Evolutionary conservation across 2,797 vertebrate genomes (phyloP), one percentile per base, ranked within the genome.

Genomic region (Setipinna tenuifilis): DNA sequence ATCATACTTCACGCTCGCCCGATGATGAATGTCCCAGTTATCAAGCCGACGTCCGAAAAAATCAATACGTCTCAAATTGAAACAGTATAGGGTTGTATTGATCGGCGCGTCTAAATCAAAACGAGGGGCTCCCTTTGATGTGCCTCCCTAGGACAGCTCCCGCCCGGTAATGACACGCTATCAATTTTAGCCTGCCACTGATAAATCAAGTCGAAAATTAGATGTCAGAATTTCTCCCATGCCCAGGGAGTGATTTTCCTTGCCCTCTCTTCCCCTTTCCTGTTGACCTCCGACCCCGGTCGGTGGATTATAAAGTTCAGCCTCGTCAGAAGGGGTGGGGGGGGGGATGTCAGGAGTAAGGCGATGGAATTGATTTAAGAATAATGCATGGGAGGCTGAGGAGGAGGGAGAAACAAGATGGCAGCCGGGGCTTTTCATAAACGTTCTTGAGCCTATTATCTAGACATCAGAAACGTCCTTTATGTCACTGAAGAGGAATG

Each of bases 171-270:
- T 98, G 97, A 97, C 97, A 98, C 95, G 95, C 98, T 97, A 98
- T 99, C 98, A 98, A 97, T 99, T 98, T 98, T 97, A 96, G 97
- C 97, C 97, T 98, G 96, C 94, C 93, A 95, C 98, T 98, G 98
- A 99, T 99, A 99, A 99, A 99, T 99, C 98, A 99, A 95, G 95
- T 98, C 97, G 97, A 99, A 99, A 99, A 99, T 99, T 99, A 98
- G 97, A 98, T 99, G 98, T 98, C 98, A 98, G 95, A 89, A 92
- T 96, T 96, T 97, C 96, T 97, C 46, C 25, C 71, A 14, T 46
- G 17, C 14, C 28, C 50, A 92, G 95, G 92, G 94, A 96, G 96
- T 96, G 96, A 97, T 97, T 97, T 97, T 96, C 92, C 88, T 89
- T 96, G 94, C 93, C 95, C 96, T 96, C 91, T 90, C 89, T 89